A percentile compares a stretch with the other conserved stretches of the same genome.
Evolutionary conservation across 92 coral and sea anemone species (phyloP).

Genomic region (Umimayanthus chanpuru): DNA sequence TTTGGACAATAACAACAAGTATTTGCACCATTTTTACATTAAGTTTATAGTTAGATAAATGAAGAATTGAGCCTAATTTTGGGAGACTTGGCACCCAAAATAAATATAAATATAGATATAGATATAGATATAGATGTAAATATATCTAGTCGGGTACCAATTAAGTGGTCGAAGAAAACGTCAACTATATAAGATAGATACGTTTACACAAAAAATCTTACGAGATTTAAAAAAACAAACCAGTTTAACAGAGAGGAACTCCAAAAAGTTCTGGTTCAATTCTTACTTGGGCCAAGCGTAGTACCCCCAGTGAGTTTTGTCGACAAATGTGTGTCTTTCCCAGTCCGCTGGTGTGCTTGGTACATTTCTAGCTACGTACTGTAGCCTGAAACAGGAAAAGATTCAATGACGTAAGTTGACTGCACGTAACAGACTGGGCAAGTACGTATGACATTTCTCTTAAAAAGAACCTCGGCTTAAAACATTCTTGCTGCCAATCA

Average conservation of each 20-base stretch:
- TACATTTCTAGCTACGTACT: slow-evolving; percentile 68
- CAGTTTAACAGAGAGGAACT: not conserved
- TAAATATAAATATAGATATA: too few relatives aligned
- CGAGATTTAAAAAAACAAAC: not conserved
- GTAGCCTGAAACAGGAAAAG: slow-evolving; percentile 69
- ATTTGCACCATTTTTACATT: too few relatives aligned
- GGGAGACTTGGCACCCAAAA: too few relatives aligned
- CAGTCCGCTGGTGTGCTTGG: slow-evolving; percentile 80
- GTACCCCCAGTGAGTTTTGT: slow-evolving; percentile 98
- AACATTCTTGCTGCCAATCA: too few relatives aligned
- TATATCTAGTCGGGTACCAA: too few relatives aligned
- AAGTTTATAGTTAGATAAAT: too few relatives aligned
- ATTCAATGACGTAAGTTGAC: not conserved
- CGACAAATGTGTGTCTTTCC: slow-evolving; percentile 85
- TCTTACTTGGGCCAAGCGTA: slow-evolving; percentile 98
- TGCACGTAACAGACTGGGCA: not conserved
- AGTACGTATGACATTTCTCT: not conserved
- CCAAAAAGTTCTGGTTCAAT: not conserved
- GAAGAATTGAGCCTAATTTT: too few relatives aligned
- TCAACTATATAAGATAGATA: too few relatives aligned
- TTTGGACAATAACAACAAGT: too few relatives aligned
- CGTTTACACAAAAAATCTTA: too few relatives aligned
- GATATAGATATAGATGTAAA: too few relatives aligned
- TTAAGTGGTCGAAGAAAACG: too few relatives aligned
- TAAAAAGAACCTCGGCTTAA: not conserved